A percentile compares a stretch with the other conserved stretches of the same genome.
Evolutionary conservation across 2,888 invertebrate species (phyloP).

Genomic region (Adela reaumurella): DNA sequence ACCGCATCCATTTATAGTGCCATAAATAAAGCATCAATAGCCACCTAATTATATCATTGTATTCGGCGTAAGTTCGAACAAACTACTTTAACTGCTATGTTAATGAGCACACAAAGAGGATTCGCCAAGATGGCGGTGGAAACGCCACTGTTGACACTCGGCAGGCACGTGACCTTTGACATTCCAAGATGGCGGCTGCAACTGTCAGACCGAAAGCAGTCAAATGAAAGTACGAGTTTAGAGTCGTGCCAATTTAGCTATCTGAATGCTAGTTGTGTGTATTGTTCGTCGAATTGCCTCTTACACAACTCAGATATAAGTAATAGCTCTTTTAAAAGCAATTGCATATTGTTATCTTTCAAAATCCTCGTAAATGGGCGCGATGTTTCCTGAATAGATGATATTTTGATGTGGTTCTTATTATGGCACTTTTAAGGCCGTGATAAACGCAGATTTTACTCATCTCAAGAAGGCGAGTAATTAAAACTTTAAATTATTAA

Average conservation of each 20-base stretch:
- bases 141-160: background rate
- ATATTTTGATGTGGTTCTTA: no score
- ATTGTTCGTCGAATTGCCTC: background rate
- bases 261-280: background rate
- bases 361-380: no score
- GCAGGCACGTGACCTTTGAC: background rate
- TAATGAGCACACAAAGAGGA: background rate
- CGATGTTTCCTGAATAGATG: no score
- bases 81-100: no score
- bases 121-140: background rate
- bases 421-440: no score
- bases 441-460: no score
- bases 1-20: no score
- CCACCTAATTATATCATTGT: no score
- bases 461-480: no score
- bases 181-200: background rate
- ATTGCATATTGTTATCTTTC: background rate
- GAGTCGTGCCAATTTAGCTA: background rate
- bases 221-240: conserved; percentile 3
- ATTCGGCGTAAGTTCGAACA: no score
- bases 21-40: no score
- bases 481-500: no score
- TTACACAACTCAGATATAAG: background rate
- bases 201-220: background rate
- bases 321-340: background rate